Evolutionary conservation across 2,113 vertebrate genomes (phyloP).

Genomic region (Malaclemys terrapin): DNA sequence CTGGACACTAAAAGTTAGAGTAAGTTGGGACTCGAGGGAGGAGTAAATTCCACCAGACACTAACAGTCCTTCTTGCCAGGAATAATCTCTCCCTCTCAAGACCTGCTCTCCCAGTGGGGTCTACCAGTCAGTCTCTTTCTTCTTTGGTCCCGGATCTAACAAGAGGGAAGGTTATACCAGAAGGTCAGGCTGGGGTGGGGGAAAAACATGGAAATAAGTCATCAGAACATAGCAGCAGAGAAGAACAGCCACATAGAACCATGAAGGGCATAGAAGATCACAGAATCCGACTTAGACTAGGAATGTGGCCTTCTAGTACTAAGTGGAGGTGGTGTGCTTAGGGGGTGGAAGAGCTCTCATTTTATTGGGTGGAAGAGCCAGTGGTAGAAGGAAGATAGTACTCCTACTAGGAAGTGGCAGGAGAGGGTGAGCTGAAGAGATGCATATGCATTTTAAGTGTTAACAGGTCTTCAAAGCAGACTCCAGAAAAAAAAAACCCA

Average conservation of each 20-base stretch:
- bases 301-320: background rate
- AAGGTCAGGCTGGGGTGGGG: background rate
- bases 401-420: background rate
- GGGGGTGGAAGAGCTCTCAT: background rate
- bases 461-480: background rate
- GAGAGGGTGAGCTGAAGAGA: background rate
- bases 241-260: background rate
- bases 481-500: conserved; percentile 43
- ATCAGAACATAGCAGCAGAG: background rate
- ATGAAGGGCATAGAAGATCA: background rate
- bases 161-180: background rate
- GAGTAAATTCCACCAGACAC: background rate
- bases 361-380: background rate
- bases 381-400: background rate
- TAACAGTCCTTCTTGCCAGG: background rate
- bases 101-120: background rate
- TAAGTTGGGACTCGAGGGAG: background rate
- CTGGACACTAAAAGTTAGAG: background rate
- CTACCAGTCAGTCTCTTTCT: background rate
- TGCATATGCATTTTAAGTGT: accelerated
- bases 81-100: background rate
- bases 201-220: background rate
- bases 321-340: background rate
- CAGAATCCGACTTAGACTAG: background rate
- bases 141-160: background rate